These are phyloP conservation scores for Ladona fulva DNA, from an alignment of 1,140 invertebrate species.

Conservation along the genomic window DNA sequence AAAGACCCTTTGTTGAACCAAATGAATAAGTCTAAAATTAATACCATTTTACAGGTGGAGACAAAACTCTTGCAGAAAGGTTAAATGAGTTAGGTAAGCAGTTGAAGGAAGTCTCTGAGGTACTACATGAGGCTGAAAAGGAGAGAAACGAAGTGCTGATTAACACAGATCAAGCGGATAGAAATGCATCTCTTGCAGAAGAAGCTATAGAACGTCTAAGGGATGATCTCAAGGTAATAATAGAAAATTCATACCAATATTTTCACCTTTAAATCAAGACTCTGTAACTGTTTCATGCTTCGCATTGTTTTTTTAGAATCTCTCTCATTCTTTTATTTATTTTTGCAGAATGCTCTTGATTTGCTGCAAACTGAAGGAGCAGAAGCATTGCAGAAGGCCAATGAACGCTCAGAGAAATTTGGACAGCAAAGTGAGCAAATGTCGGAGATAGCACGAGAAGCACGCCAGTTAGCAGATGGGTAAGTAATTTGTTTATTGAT, in stretches of 20 bases:
- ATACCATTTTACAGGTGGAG: constrained; percentile 36
- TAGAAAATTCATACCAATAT: neutral
- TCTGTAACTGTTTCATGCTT: too few species aligned
- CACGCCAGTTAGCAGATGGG: constrained; percentile 65
- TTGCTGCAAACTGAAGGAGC: constrained; percentile 72
- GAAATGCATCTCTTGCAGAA: constrained; percentile 64
- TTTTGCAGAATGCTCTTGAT: constrained; percentile 52
- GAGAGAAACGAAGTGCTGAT: constrained; percentile 49
- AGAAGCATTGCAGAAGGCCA: constrained; percentile 65
- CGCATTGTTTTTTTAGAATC: too few species aligned
- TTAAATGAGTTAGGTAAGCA: constrained; percentile 56
- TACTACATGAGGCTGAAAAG: constrained; percentile 50
- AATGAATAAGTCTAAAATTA: too few species aligned
- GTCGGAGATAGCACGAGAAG: constrained; percentile 80
- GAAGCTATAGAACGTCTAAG: constrained; percentile 62
- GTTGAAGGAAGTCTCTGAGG: constrained; percentile 52
- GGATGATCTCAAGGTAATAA: constrained; percentile 50
- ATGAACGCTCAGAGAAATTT: constrained; percentile 71
- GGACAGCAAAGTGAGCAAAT: constrained; percentile 86
- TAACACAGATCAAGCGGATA: constrained; percentile 50
- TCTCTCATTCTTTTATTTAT: too few species aligned
- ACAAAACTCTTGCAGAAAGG: constrained; percentile 53
- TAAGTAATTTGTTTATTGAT: constrained; percentile 33
- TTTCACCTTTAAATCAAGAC: neutral
- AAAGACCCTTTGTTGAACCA: neutral